Evolutionary conservation across 2,797 vertebrate genomes (phyloP).

Genomic region (Meda fulgida): DNA sequence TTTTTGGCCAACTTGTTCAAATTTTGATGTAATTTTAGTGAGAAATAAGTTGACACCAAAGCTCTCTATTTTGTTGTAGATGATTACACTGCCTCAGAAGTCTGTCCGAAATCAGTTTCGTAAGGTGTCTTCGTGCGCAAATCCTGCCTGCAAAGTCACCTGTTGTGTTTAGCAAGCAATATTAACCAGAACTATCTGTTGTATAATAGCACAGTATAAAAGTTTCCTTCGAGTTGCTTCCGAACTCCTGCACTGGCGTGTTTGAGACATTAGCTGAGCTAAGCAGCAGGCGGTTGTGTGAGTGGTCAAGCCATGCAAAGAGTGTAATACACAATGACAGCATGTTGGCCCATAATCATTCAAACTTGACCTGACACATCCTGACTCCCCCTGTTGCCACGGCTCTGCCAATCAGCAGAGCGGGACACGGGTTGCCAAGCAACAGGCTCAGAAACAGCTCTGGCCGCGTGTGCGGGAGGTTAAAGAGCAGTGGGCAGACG

Average conservation of each 20-base stretch:
- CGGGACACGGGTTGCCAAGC: constrained; percentile 75
- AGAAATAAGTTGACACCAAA: background rate
- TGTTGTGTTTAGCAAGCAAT: background rate
- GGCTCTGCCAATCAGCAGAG: constrained; percentile 62
- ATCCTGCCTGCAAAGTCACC: background rate
- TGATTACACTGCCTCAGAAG: background rate
- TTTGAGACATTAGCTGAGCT: constrained; percentile 52
- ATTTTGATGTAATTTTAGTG: background rate
- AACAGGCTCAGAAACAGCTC: constrained; percentile 67
- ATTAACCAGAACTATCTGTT: background rate
- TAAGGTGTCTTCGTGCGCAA: background rate
- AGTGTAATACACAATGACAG: constrained; percentile 67
- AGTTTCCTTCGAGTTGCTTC: constrained; percentile 17
- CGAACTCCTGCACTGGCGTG: constrained; percentile 41
- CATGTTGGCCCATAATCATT: constrained; percentile 71
- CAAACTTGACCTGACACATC: constrained; percentile 75
- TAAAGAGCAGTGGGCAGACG: constrained; percentile 56
- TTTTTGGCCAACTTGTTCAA: background rate
- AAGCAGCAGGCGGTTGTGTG: constrained; percentile 56
- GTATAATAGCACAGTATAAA: background rate
- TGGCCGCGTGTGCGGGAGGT: background rate
- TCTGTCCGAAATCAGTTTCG: background rate
- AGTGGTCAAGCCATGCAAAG: constrained; percentile 62
- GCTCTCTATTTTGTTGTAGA: background rate
- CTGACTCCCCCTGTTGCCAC: constrained; percentile 65